These are phyloP conservation scores for Drosophila bunnanda DNA, from an alignment of 2,888 invertebrate species.

Conservation along the genomic window DNA sequence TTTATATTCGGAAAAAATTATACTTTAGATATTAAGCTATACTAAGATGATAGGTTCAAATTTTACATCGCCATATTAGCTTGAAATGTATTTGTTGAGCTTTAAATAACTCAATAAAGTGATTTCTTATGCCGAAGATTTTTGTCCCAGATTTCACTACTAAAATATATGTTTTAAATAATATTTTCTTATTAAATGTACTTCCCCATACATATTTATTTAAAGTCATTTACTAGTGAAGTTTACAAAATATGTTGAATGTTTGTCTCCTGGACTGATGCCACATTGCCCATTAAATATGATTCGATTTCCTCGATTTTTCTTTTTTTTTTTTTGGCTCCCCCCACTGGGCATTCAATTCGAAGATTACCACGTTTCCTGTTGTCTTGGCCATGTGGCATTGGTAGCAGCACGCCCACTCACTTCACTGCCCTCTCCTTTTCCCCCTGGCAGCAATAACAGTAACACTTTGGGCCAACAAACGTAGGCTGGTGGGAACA, in stretches of 20 bases:
- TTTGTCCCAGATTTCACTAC: neutral
- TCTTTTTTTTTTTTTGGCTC: neutral
- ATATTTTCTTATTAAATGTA: neutral
- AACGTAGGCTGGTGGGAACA: slow-evolving; percentile 20
- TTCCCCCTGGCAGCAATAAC: slow-evolving; percentile 17
- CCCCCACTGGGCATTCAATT: slow-evolving; percentile 7
- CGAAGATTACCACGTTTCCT: slow-evolving; percentile 22
- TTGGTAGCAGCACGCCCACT: neutral
- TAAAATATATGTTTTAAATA: neutral
- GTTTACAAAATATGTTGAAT: neutral
- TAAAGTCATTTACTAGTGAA: neutral
- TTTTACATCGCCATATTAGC: no score
- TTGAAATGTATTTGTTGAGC: neutral
- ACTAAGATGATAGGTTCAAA: accelerated
- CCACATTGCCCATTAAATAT: slow-evolving; percentile 12
- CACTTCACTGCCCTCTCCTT: neutral
- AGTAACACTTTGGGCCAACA: slow-evolving; percentile 32
- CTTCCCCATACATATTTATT: neutral
- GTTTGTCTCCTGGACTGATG: neutral
- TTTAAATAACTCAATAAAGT: no score
- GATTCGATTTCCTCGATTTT: neutral
- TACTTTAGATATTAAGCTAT: neutral
- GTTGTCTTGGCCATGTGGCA: slow-evolving; percentile 15
- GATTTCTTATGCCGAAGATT: neutral
- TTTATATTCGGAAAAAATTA: neutral